Percentiles rank a stretch among this genome's conserved stretches.
Conservation (phyloP, 1,140 invertebrate genomes). For the Hetaerina americana region DNA sequence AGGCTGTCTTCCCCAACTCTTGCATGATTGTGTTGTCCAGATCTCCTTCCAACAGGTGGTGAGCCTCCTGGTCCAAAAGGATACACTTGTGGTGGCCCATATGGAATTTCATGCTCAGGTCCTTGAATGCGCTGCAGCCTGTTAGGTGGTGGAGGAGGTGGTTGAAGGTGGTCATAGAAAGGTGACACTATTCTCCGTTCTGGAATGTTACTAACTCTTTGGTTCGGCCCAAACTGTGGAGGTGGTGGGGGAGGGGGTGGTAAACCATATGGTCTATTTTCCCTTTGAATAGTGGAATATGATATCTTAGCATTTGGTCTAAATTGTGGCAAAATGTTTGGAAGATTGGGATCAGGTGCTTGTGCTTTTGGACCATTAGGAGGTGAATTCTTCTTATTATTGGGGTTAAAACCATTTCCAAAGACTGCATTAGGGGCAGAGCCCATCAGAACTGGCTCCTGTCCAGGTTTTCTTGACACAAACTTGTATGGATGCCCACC, state of each 20-base stretch:
- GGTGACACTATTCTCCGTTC: slow-evolving; percentile 12
- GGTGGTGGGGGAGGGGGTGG: slow-evolving; percentile 9
- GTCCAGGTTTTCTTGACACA: neutral
- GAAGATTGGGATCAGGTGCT: slow-evolving; percentile 27
- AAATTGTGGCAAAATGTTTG: slow-evolving; percentile 57
- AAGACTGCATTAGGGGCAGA: neutral
- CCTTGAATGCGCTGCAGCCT: neutral
- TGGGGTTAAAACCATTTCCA: neutral
- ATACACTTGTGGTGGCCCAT: slow-evolving; percentile 13
- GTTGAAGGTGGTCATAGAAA: slow-evolving; percentile 31
- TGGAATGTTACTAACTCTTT: neutral
- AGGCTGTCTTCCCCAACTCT: neutral
- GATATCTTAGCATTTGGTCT: slow-evolving; percentile 45
- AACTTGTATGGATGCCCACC: neutral
- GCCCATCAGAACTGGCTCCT: neutral
- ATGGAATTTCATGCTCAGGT: neutral
- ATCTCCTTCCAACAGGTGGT: neutral
- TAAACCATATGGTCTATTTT: neutral
- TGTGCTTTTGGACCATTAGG: slow-evolving; percentile 16
- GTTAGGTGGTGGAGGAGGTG: slow-evolving; percentile 30
- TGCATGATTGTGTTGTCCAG: neutral
- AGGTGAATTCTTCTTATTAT: slow-evolving; percentile 19
- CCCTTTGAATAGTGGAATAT: slow-evolving; percentile 25
- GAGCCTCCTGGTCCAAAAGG: neutral
- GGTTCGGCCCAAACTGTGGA: slow-evolving; percentile 18